Evolutionary conservation across 2,113 vertebrate genomes (phyloP), one percentile per base, ranked within the genome.

Genomic region (Tiliqua scincoides): DNA sequence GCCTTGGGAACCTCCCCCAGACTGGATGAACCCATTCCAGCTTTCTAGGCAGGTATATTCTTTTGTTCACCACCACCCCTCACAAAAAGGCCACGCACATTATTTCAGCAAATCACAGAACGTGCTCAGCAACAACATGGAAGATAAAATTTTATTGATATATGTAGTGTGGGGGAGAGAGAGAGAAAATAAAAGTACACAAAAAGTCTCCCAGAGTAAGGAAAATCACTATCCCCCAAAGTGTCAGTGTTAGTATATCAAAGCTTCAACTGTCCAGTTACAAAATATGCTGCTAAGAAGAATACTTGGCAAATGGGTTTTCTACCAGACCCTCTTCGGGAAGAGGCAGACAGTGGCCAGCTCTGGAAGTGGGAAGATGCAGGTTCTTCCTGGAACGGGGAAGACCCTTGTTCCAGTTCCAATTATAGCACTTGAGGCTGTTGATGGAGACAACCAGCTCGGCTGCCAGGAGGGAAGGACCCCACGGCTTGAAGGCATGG

Each of bases 101-200:
- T 17, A 23, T 65, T 52, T 40, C 54, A 75, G 40, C 17, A 30
- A 89, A 25, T 27, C 89, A 87, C 10, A 30, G 30, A 91, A 62
- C 52, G 85, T 5, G 8, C 72, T 72, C 14, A 76, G 27, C 78
- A 7, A 48, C 20, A 71, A 72, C 1, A 57, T 85, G 93, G 91
- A 91, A 85, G 88, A 90, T 23, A 91, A 92, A 88, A 10, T 5
- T 94, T 94, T 93, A 93, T 85, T 94, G 88, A 57, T 4, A 48
- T 91, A 84, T 32, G 27, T 79, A 88, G 48, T n/a, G 72, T 0
- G 2, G 72, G 83, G 79, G 82, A 71, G 88, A 57, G 81, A 89
- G 82, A 71, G 88, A 57, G 81, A 89, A 92, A 92, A 90, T 88
- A 94, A 91, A 94, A 63, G 90, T 76, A 92, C 72, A 82, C 74